A percentile compares a stretch with the other conserved stretches of the same genome.
phyloP scores from a whole-genome alignment of 1,140 invertebrate species.

The Polypedilum vanderplanki region DNA sequence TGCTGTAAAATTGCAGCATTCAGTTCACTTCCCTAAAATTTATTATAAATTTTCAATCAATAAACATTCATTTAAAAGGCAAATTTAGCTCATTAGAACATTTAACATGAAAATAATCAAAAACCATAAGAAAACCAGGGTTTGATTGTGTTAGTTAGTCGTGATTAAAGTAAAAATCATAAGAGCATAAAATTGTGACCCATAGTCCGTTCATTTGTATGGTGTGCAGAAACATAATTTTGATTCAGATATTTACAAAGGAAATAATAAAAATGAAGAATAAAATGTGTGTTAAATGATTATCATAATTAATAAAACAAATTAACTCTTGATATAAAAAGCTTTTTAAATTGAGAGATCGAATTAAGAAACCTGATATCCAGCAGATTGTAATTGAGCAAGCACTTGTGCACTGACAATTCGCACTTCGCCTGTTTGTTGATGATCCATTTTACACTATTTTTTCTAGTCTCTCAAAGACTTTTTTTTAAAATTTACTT shows the following conservation, averaged over 20 bases:
- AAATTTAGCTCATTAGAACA: no score
- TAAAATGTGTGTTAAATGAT: neutral
- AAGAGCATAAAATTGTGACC: neutral
- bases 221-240: neutral
- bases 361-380: conserved; percentile 1
- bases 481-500: neutral
- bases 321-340: neutral
- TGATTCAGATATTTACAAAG: no score
- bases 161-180: conserved; percentile 14
- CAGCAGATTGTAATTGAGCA: conserved; percentile 1
- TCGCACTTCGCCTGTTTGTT: neutral
- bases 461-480: neutral
- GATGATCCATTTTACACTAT: neutral
- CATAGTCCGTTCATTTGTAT: neutral
- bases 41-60: neutral
- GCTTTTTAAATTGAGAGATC: neutral
- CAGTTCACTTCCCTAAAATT: conserved; percentile 1
- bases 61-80: neutral
- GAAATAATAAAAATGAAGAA: conserved; percentile 1
- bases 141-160: neutral
- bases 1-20: neutral
- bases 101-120: conserved; percentile 17
- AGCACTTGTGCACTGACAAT: conserved; percentile 15
- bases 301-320: neutral
- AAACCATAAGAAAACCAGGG: conserved; percentile 12